Evolutionary conservation across 2,888 invertebrate species (phyloP).

Genomic region (Callyntrura sp.): DNA sequence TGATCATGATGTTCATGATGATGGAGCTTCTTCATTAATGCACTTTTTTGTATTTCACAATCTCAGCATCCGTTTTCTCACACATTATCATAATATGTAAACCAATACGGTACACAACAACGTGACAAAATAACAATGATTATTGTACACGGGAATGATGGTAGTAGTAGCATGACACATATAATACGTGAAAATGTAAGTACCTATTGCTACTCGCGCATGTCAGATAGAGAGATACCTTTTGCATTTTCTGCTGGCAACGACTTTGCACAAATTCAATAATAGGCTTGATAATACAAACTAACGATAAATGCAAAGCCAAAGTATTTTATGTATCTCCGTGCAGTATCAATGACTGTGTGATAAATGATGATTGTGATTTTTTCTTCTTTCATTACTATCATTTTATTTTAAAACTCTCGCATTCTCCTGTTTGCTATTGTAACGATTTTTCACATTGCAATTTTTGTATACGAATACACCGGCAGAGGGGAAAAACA

Average conservation of each 20-base stretch:
- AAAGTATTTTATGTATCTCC: not conserved
- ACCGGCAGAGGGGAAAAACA: too few species aligned
- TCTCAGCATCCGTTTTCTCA: conserved; percentile 71
- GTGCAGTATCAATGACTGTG: conserved; percentile 27
- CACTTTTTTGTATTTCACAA: conserved; percentile 53
- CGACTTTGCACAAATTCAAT: too few species aligned
- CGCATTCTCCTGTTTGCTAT: not conserved
- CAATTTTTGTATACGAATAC: not conserved
- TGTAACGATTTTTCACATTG: not conserved
- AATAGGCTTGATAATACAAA: too few species aligned
- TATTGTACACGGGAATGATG: not conserved
- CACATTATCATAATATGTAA: conserved; percentile 38
- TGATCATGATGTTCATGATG: conserved; percentile 22
- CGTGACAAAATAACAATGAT: conserved; percentile 42
- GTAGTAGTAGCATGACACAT: not conserved
- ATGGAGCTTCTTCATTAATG: conserved; percentile 49
- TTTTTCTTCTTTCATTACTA: not conserved
- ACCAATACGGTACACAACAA: conserved; percentile 38
- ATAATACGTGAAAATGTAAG: not conserved
- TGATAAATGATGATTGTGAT: conserved; percentile 23
- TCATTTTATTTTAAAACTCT: conserved; percentile 32
- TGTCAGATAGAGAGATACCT: too few species aligned
- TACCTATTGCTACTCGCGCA: not conserved
- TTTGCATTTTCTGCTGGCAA: not conserved
- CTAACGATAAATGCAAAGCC: not conserved